Evolutionary conservation across 2,888 invertebrate species (phyloP), one percentile per base, ranked within the genome.

Genomic region (Diploptera punctata): DNA sequence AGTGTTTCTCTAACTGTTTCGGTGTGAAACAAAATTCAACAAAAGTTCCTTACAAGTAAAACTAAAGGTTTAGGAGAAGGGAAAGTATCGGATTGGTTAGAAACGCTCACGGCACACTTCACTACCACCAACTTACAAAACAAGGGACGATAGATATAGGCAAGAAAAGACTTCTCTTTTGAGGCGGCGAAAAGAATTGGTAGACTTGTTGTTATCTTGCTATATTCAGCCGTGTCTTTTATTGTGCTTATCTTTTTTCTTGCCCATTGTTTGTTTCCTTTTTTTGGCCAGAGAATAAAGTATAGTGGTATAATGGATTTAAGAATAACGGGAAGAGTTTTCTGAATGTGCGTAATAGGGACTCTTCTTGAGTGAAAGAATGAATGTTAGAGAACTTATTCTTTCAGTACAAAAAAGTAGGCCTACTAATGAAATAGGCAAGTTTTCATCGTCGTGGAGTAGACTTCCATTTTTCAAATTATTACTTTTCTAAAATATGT

Each of bases 201-300:
- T 24, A 43, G 52, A 5, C n/a, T 60, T 69, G 18, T 19, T 33
- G 60, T 69, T 54, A 69, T 69, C 69, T 57, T 43, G n/a, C 44
- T 33, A 21, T 29, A 57, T 57, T 44, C 69, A 69, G 57, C 52
- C 54, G 19, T 3, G 33, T 43, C 57, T 69, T 54, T 69, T 57
- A 54, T 69, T 43, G 43, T 24, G 9, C 57, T 57, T 57, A 57
- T 69, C 54, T 60, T 60, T 69, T 10, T 60, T 33, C 47, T 54
- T 33, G 21, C 24, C 38, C 68, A 52, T 52, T 38, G 44, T 65
- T 44, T 65, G 44, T 65, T 62, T n/a, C 18, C 21, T 26, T 5
- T 24, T 9, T n/a, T 13, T 7, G 21, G 26, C n/a, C n/a, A 18
- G n/a, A 44, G 47, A 26, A 65, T 65, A 33, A 47, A 65, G 44